Evolutionary conservation across 2,888 invertebrate species (phyloP), one percentile per base, ranked within the genome.

Genomic region (Salpingus planirostris): DNA sequence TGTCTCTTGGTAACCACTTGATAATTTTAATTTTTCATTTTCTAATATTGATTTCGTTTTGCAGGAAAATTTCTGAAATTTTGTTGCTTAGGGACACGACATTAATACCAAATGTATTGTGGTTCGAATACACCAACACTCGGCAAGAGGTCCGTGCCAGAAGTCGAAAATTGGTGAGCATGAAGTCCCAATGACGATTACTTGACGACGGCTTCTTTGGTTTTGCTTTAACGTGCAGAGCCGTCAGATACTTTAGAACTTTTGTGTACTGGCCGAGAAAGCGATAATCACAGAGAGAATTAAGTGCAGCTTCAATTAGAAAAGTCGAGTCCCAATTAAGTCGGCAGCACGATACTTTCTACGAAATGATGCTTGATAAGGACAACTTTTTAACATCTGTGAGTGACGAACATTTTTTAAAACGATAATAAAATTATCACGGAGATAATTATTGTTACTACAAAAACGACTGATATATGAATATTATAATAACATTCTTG

Each of bases 121-220:
- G 90, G 89, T 92, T 92, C 61, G 91, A 92, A 62, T 92, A 92
- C 62, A 89, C 88, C 13, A 85, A 84, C 44, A 81, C 85, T 31
- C 71, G 89, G 43, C 81, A 84, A 52, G 91, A 91, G 60, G 80
- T 85, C 15, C 74, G 85, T 44, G 78, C 83, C 5, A 74, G 88
- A 42, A 79, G 82, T 28, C 73, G 86, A 43, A 88, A 88, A 65
- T 67, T 85, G 57, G 82, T 83, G 27, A 82, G 83, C 21, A 74
- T 84, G 71, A 86, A 85, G 66, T 76, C 80, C 7, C 85, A 85
- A 77, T 86, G 81, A 85, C 81, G 76, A 65, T 73, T 75, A 66
- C 72, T 73, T 45, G 62, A 62, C 40, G 50, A 55, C 47, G 57
- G 59, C 42, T 57, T 60, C 39, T n/a, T n/a, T n/a, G 53, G 54